phyloP scores from a whole-genome alignment of 2,888 invertebrate genomes.

The Ctenicera cuprea region DNA sequence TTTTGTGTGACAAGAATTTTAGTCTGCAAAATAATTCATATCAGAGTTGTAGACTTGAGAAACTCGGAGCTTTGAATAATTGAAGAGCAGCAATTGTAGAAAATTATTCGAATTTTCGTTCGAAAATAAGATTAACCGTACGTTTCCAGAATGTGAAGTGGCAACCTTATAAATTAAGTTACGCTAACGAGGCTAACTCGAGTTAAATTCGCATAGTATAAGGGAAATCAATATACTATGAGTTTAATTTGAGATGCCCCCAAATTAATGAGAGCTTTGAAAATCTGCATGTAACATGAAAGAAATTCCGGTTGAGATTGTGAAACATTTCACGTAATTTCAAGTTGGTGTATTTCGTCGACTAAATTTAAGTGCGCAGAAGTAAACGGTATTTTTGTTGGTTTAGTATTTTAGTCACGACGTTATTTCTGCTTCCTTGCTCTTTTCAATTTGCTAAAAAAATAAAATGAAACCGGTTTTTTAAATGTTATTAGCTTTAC shows the following conservation, averaged over 20 bases:
- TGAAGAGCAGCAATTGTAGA: slow-evolving; percentile 50
- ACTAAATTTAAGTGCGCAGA: slow-evolving; percentile 24
- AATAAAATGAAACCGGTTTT: slow-evolving; percentile 14
- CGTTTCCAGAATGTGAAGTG: slow-evolving; percentile 48
- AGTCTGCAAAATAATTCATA: slow-evolving; percentile 40
- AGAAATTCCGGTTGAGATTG: slow-evolving; percentile 2
- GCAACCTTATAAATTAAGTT: slow-evolving; percentile 49
- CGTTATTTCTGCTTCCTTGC: slow-evolving; percentile 12
- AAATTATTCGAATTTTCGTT: slow-evolving; percentile 50
- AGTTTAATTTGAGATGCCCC: slow-evolving; percentile 23
- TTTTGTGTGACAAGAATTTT: slow-evolving; percentile 43
- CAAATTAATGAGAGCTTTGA: slow-evolving; percentile 5
- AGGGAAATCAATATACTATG: slow-evolving; percentile 43
- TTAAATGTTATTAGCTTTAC: background rate
- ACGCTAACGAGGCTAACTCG: slow-evolving; percentile 48
- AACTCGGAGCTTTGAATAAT: slow-evolving; percentile 45
- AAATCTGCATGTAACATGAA: slow-evolving; percentile 17
- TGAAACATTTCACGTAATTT: slow-evolving; percentile 27
- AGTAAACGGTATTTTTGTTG: background rate
- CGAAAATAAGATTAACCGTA: slow-evolving; percentile 49
- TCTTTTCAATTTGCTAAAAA: slow-evolving; percentile 13
- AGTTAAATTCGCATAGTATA: slow-evolving; percentile 41
- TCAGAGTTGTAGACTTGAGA: slow-evolving; percentile 34
- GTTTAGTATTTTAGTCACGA: slow-evolving; percentile 25
- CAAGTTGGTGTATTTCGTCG: slow-evolving; percentile 5